Base-by-base conservation (phyloP, 2,113 vertebrate genomes). In the Hirundichthys speculiger region DNA sequence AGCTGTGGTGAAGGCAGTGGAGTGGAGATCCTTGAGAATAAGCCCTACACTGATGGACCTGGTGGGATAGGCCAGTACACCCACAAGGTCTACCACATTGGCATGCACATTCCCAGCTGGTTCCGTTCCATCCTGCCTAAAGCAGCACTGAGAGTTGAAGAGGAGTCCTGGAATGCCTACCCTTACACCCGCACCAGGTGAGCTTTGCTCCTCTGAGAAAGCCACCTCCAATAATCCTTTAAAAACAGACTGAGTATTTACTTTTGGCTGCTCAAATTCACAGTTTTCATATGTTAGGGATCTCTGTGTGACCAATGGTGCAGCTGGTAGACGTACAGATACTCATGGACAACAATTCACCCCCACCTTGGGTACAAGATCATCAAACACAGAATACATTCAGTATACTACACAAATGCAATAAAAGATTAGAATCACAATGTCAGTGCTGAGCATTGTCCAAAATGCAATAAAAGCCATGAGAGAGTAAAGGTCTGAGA, bases 41-140 rank as follows among this genome's bases (percentile, higher is more conserved):
- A 95, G 74, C 97, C 97, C 0, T 98, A 98, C 86, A 94, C 91
- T 1, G 96, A 98, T 6, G 97, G 97, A 6, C 97, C 96, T 0
- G 97, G 96, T 0, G 97, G 97, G 55, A 90, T 87, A 0, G 97
- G 97, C 52, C 97, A 98, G 88, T 98, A 98, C 86, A 98, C 97
- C 0, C 96, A 96, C 88, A 98, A 98, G 81, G 96, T 98, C 62
- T 98, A 98, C 82, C 97, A 98, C 73, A 97, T 98, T 53, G 97
- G 97, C 65, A 97, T 96, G 96, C 97, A 98, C 89, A 98, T 98
- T 76, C 97, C 97, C 67, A 93, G 96, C 90, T 98, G 97, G 97
- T 98, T 98, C 87, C 95, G 96, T 70, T 95, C 97, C 43, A 97
- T 98, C 3, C 75, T 98, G 90, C 97, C 97, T 85, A 98, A 98